phyloP scores from a whole-genome alignment of 2,797 vertebrate species.

The Pteropus rufus region DNA sequence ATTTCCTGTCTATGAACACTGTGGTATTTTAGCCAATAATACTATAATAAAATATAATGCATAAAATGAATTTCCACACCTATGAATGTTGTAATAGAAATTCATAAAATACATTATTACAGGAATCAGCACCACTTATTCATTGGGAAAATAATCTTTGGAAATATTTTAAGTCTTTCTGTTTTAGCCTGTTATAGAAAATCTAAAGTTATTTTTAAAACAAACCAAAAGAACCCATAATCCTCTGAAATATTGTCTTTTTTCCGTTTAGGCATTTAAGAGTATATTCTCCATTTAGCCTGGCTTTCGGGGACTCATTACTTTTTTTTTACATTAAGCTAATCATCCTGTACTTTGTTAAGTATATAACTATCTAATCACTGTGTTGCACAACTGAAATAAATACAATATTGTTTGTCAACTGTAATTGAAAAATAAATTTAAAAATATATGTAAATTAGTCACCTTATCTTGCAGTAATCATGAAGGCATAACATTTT shows the following conservation, averaged over 20 bases:
- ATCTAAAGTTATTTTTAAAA: neutral
- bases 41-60: constrained; percentile 68
- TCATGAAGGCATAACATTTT: constrained; percentile 3
- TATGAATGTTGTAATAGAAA: constrained; percentile 69
- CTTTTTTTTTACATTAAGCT: neutral
- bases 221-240: neutral
- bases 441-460: neutral
- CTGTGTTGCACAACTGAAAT: neutral
- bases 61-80: constrained; percentile 73
- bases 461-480: neutral
- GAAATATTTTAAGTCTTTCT: constrained; percentile 51
- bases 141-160: constrained; percentile 46
- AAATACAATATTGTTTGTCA: neutral
- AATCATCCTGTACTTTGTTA: neutral
- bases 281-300: neutral
- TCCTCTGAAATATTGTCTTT: constrained; percentile 38
- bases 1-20: constrained; percentile 68
- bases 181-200: constrained; percentile 47
- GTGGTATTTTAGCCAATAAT: constrained; percentile 55
- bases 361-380: neutral
- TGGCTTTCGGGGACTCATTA: neutral
- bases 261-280: neutral
- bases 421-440: neutral
- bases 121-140: constrained; percentile 61
- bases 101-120: constrained; percentile 67